Base-by-base conservation (phyloP, 2,888 invertebrate genomes). In the Beris chalybata region DNA sequence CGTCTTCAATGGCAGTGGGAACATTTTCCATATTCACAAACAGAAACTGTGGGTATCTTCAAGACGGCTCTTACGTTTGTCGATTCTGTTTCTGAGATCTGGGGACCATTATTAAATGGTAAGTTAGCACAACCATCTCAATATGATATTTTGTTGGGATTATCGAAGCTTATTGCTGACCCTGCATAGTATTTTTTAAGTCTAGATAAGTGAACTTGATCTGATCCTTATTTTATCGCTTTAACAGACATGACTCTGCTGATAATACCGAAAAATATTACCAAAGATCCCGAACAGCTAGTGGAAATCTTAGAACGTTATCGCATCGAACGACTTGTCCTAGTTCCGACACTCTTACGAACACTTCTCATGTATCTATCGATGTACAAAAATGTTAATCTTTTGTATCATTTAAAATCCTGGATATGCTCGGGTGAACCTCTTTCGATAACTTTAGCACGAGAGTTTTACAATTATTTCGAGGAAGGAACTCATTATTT, bases 61-160 rank as follows among this genome's bases (percentile, higher is more conserved):
- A 95, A 95, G 81, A 95, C 95, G 0, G 92, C 95, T 0, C 81
- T 95, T 15, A 95, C 95, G 0, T 96, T 95, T 76, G 94, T 95
- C 4, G 95, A 95, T 77, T 92, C 94, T 0, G 88, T 93, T 7
- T 86, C 90, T 2, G 95, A 95, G 82, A 87, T 95, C 65, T 94
- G 94, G 90, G 91, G 91, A 0, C 91, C 94, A 0, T 77, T 95
- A 53, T 82, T 95, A 13, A 88, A 88, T 70, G 90, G 89, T 9
- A 77, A 82, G 59, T 71, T 31, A 5, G 9, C 9, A 1, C 38
- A 1, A 38, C 38, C 9, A 13, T 54, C 3, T 22, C 45, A 9
- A 31, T 12, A 38, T 4, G 38, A 38, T 38, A 38, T 38, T 38
- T 1, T 9, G 1, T 7, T 9, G 9, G 1, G 7, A 38, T 38